Evolutionary conservation across 92 coral and sea anemone genomes (phyloP).

Genomic region (Montipora capitata): DNA sequence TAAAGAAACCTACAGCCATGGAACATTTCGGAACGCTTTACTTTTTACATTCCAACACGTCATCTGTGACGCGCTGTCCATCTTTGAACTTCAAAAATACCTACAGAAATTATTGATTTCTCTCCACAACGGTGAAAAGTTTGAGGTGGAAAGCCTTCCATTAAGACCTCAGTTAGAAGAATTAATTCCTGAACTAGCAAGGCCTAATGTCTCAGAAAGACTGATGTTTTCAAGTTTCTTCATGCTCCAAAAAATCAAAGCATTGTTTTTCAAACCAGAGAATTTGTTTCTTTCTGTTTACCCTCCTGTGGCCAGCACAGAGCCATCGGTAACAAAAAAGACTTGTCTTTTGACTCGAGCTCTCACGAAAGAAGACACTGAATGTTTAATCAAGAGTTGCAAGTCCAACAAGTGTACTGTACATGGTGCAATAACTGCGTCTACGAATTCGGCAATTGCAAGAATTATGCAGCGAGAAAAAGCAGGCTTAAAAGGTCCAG

Average conservation of each 20-base stretch:
- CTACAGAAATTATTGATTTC: conserved; percentile 12
- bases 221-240: conserved; percentile 24
- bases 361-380: conserved; percentile 55
- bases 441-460: conserved; percentile 47
- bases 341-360: conserved; percentile 42
- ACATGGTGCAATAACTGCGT: conserved; percentile 64
- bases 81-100: conserved; percentile 34
- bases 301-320: conserved; percentile 41
- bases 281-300: conserved; percentile 31
- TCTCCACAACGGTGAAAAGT: conserved; percentile 32
- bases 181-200: conserved; percentile 1
- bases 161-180: conserved; percentile 31
- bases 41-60: conserved; percentile 51
- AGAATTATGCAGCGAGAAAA: conserved; percentile 25
- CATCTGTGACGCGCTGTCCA: conserved; percentile 49
- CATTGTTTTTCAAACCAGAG: conserved; percentile 30
- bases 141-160: conserved; percentile 42
- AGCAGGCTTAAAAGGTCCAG: background rate
- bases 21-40: conserved; percentile 41
- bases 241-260: conserved; percentile 10
- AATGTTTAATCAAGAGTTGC: conserved; percentile 25
- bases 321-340: conserved; percentile 48
- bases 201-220: conserved; percentile 22
- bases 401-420: conserved; percentile 62
- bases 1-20: conserved; percentile 13